Percentiles rank a stretch among this genome's conserved stretches.
phyloP scores from a whole-genome alignment of 2,113 vertebrate genomes.

The Tetraodon nigroviridis region DNA sequence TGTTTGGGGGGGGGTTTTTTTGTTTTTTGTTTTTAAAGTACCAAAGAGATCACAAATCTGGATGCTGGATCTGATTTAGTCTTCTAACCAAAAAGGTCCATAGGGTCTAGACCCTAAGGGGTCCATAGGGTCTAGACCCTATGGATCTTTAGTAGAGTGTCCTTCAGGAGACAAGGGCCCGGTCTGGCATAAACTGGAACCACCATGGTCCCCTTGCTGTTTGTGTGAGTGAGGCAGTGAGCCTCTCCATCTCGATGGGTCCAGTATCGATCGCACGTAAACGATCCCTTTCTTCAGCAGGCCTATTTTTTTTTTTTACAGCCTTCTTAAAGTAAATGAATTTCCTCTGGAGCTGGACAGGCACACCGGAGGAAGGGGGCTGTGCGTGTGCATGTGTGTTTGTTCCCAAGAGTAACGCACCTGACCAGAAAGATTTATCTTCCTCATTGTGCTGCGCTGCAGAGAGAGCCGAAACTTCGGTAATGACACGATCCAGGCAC shows the following conservation, averaged over 20 bases:
- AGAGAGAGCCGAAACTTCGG: conserved; percentile 27
- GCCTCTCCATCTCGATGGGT: conserved; percentile 51
- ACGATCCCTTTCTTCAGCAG: conserved; percentile 58
- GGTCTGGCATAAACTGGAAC: conserved; percentile 32
- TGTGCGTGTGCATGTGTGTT: neutral
- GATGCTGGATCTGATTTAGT: no score
- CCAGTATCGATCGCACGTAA: conserved; percentile 71
- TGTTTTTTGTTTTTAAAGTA: neutral
- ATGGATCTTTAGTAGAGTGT: conserved; percentile 18
- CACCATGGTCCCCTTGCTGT: conserved; percentile 22
- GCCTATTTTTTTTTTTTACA: conserved; percentile 56
- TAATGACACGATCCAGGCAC: conserved; percentile 40
- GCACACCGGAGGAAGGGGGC: conserved; percentile 30
- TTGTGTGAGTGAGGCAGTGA: conserved; percentile 40
- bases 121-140: neutral
- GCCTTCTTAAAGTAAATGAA: conserved; percentile 68
- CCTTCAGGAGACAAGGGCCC: conserved; percentile 43
- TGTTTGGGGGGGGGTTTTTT: no score
- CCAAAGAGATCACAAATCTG: no score
- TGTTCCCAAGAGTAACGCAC: conserved; percentile 25
- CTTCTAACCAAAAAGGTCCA: no score
- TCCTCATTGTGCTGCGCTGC: conserved; percentile 27
- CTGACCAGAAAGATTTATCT: conserved; percentile 49
- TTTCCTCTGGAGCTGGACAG: conserved; percentile 50
- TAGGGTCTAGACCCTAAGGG: neutral